These are phyloP conservation scores for Aculops lycopersici DNA, from an alignment of 1,140 invertebrate species.

Conservation along the genomic window DNA sequence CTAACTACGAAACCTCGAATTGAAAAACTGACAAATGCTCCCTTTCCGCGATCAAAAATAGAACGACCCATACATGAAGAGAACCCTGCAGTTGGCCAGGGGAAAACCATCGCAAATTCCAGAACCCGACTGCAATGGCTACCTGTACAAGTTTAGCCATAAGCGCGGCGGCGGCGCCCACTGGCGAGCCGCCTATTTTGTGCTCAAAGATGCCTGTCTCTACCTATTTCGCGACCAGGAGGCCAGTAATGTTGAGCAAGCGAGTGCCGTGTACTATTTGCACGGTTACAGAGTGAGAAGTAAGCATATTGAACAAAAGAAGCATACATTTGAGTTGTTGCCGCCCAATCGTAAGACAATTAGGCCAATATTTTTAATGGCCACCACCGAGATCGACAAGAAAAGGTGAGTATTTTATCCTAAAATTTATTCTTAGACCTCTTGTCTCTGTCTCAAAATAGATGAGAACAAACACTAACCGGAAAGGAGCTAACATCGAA, in stretches of 20 bases:
- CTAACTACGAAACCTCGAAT: neutral
- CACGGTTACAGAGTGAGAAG: conserved; percentile 66
- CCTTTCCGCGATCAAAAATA: conserved; percentile 13
- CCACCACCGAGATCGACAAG: conserved; percentile 72
- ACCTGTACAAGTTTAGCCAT: conserved; percentile 36
- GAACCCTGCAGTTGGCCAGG: conserved; percentile 21
- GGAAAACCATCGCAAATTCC: conserved; percentile 25
- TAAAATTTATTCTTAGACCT: no score
- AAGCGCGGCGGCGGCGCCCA: conserved; percentile 24
- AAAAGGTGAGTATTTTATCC: conserved; percentile 36
- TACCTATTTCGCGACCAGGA: conserved; percentile 58
- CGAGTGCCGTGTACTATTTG: conserved; percentile 47
- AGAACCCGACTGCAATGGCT: conserved; percentile 60
- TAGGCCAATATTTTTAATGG: conserved; percentile 62
- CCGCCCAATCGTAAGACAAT: conserved; percentile 50
- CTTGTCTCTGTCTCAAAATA: no score
- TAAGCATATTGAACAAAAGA: conserved; percentile 29
- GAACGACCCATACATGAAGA: conserved; percentile 41
- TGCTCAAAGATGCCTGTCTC: conserved; percentile 70
- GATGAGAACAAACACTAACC: no score
- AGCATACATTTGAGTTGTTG: conserved; percentile 55
- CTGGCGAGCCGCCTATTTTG: conserved; percentile 67
- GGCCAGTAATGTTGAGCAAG: neutral
- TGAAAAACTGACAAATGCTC: neutral
- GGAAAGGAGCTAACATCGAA: no score